Evolutionary conservation across 2,888 invertebrate species (phyloP).

Genomic region (Rhagophthalmus giganteus): DNA sequence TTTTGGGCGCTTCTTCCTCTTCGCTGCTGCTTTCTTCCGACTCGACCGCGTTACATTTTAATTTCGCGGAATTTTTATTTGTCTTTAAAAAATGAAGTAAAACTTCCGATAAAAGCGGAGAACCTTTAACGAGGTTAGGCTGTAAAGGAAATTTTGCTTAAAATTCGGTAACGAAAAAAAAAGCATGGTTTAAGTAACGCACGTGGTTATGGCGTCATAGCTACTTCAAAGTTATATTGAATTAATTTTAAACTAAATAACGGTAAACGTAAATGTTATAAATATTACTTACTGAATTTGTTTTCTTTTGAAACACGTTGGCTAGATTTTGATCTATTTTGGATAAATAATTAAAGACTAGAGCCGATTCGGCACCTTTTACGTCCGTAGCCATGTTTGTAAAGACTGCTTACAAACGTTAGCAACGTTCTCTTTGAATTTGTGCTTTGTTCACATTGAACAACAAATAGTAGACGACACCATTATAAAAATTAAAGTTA

Average conservation of each 20-base stretch:
- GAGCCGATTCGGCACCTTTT: constrained; percentile 57
- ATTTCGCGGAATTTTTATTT: constrained; percentile 54
- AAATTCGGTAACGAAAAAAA: too few species aligned
- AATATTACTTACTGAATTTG: constrained; percentile 74
- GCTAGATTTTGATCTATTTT: constrained; percentile 69
- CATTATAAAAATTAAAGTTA: too few species aligned
- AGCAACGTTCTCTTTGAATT: too few species aligned
- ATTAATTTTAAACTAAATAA: too few species aligned
- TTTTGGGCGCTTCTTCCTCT: constrained; percentile 33
- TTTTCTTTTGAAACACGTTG: constrained; percentile 69
- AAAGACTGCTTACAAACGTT: neutral
- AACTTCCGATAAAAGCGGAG: constrained; percentile 67
- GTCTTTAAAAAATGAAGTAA: constrained; percentile 61
- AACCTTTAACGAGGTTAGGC: constrained; percentile 66
- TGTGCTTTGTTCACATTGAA: too few species aligned
- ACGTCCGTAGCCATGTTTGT: constrained; percentile 53
- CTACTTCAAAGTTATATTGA: too few species aligned
- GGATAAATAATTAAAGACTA: constrained; percentile 68
- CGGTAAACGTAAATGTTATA: too few species aligned
- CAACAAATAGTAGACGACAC: too few species aligned
- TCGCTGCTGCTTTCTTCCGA: constrained; percentile 47
- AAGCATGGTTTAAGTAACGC: too few species aligned
- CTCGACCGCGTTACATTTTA: constrained; percentile 39
- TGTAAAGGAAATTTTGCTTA: constrained; percentile 52
- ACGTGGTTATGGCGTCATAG: too few species aligned